Evolutionary conservation across 2,888 invertebrate genomes (phyloP), one percentile per base, ranked within the genome.

Genomic region (Argyra leucocephala): DNA sequence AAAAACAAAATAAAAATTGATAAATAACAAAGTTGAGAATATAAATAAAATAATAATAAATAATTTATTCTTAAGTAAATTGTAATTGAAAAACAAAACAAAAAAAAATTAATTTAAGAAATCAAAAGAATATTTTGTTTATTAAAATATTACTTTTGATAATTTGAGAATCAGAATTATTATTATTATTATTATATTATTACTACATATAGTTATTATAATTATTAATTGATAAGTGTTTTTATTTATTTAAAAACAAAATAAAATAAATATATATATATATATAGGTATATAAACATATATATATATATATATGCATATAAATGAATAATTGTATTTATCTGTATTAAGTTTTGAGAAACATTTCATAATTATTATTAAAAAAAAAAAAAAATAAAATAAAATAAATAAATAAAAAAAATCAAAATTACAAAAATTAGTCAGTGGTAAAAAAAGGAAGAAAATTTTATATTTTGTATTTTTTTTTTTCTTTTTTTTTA

Each of bases 201-300:
- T 48, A 48, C 18, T 48, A 48, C 9, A 48, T n/a, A 48, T 48
- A 48, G 48, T 48, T 48, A 48, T 48, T 48, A 48, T 48, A n/a
- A 48, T 48, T 48, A 48, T 48, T 15, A 48, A 48, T 18, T 18
- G 18, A 18, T 48, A 48, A 48, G 48, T 48, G 48, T 48, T 48
- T 48, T 48, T 48, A 48, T 48, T 48, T 48, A 48, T 48, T 48
- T 48, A 48, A 48, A 48, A 48, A 48, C 48, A 48, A 48, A 48
- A 18, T 15, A 48, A 18, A 31, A 4, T 10, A 31, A 31, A 31
- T 6, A 26, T 26, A 26, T 6, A 26, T 6, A 26, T 6, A 26
- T 26, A 6, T 26, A 26, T 6, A 31, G 12, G 12, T 48, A 18
- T 48, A 48, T 48, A 12, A 5, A 48, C 12, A 15, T 48, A 48